Conservation (phyloP, 2,113 vertebrate genomes). For the Corvus cornix region DNA sequence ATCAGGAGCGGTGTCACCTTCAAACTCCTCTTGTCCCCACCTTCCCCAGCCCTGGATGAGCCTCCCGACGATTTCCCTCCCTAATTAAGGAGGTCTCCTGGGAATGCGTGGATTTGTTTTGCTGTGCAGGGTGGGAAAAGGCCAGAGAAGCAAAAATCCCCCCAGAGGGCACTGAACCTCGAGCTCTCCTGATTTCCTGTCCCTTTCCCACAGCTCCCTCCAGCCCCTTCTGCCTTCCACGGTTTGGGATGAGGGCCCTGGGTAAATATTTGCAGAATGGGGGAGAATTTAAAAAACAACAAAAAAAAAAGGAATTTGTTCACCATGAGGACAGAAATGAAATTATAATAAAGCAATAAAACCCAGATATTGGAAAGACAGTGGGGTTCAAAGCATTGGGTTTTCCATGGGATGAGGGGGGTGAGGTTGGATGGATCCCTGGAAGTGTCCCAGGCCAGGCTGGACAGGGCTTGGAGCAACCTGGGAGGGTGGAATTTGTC, state of each 20-base stretch:
- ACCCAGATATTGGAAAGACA: neutral
- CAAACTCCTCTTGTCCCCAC: neutral
- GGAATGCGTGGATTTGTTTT: conserved; percentile 1
- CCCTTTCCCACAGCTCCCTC: conserved; percentile 30
- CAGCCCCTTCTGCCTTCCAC: neutral
- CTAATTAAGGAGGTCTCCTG: neutral
- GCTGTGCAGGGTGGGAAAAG: conserved; percentile 5
- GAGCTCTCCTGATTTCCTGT: neutral
- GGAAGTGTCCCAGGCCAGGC: neutral
- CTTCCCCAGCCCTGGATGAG: neutral
- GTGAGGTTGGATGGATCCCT: neutral
- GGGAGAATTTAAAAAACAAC: neutral
- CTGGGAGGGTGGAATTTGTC: neutral
- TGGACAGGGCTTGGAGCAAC: neutral
- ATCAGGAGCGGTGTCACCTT: rapidly evolving
- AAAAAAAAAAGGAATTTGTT: neutral
- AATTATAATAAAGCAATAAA: neutral
- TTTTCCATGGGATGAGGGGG: neutral
- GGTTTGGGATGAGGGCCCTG: neutral
- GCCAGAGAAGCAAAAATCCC: neutral
- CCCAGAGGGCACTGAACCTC: neutral
- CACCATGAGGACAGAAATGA: neutral
- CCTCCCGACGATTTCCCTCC: neutral
- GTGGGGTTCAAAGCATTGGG: neutral
- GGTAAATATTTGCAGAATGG: neutral